These are phyloP conservation scores for Neofelis nebulosa DNA, from an alignment of 2,113 vertebrate genomes.

Conservation along the genomic window DNA sequence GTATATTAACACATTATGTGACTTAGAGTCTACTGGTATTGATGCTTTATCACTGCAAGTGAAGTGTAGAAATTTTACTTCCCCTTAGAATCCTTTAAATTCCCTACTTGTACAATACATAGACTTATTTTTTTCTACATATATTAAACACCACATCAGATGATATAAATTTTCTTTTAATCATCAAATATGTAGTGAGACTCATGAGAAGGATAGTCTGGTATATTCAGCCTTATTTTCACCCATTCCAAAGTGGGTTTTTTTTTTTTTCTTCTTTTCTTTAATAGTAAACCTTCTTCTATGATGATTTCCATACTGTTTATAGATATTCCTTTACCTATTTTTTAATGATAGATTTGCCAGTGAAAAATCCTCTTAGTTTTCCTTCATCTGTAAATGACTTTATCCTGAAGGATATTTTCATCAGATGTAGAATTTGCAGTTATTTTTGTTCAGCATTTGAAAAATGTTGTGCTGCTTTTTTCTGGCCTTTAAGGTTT, in stretches of 20 bases:
- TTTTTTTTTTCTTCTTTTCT: not conserved
- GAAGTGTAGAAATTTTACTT: not conserved
- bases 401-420: not conserved
- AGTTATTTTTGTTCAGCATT: not conserved
- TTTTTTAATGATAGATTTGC: not conserved
- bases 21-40: not conserved
- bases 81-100: not conserved
- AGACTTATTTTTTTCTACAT: not conserved
- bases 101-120: not conserved
- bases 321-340: not conserved
- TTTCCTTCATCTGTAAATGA: not conserved
- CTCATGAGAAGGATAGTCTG: not conserved
- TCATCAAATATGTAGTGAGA: constrained; percentile 20
- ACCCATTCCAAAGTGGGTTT: not conserved
- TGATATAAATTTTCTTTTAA: not conserved
- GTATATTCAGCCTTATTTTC: not conserved
- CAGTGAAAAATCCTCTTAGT: not conserved
- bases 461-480: not conserved
- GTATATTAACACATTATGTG: not conserved
- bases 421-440: not conserved
- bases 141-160: not conserved
- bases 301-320: not conserved
- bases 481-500: not conserved
- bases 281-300: not conserved
- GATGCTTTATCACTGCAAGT: not conserved